Base-by-base conservation (phyloP, 1,140 invertebrate genomes). In the Drosophila nikananu region DNA sequence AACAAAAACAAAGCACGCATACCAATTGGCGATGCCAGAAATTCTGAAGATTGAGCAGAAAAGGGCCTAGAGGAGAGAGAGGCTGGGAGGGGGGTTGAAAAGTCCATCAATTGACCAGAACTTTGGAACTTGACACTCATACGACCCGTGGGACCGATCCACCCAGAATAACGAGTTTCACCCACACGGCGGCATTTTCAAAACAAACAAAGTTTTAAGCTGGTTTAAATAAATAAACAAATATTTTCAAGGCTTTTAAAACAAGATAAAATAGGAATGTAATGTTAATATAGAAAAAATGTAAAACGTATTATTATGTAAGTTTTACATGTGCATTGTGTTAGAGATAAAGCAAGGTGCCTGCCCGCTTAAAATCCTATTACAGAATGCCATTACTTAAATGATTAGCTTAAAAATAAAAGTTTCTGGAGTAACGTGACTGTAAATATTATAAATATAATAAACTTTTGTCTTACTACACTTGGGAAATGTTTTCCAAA, bases 1-100 rank as follows among this genome's bases (percentile, higher is more conserved):
- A 15, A 19, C 21, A 46, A 58, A 58, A 41, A 63, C 55, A 71
- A 79, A 55, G 54, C 54, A 65, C 80, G 80, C 80, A 73, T 72
- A 72, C 62, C 64, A 87, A 83, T 87, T 87, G 62, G 44, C 35
- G n/a, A 42, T 37, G 42, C 8, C 32, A 37, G 52, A 55, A 55
- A 42, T 54, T 57, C 44, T 44, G 39, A 44, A 60, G 55, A 21
- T 52, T 27, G 39, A 54, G 54, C 37, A 35, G 32, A 30, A 70
- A 67, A 62, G 32, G 27, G 48, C 9, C 35, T 30, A 5, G 32
- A 8, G 32, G 32, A 35, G 32, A 35, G 32, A 35, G 41, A n/a
- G n/a, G n/a, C n/a, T 35, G 37, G 19, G 6, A 2, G n/a, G 32
- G 39, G 48, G 48, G 1, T 5, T 27, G 21, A 41, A 52, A 72